These are phyloP conservation scores for Macrophya annulata DNA, from an alignment of 2,888 invertebrate genomes.

Conservation along the genomic window DNA sequence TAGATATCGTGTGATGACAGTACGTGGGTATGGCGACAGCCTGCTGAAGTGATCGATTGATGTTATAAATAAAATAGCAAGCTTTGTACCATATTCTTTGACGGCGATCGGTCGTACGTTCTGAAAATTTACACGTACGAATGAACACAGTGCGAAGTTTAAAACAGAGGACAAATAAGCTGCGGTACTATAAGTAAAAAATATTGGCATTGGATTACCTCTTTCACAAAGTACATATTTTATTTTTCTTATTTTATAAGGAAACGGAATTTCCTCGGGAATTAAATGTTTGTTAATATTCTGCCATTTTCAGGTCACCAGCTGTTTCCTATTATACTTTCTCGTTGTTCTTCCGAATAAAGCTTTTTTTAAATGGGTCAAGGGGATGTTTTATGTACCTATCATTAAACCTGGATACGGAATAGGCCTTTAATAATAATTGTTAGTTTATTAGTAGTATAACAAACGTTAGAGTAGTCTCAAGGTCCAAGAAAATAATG, in stretches of 20 bases:
- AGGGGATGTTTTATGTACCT: constrained; percentile 3
- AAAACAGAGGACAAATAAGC: not conserved
- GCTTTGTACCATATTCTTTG: constrained; percentile 39
- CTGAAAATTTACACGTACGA: constrained; percentile 6
- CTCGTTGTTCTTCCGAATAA: constrained; percentile 17
- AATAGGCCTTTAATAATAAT: constrained; percentile 2
- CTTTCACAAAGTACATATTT: not conserved
- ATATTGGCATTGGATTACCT: not conserved
- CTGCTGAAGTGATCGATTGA: constrained; percentile 33
- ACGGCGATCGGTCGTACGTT: not conserved
- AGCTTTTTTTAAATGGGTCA: constrained; percentile 27
- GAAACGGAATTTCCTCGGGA: not conserved
- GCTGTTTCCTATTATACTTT: constrained; percentile 13
- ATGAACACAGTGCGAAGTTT: not conserved
- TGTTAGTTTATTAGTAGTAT: constrained; percentile 18
- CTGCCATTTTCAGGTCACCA: constrained; percentile 27
- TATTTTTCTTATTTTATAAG: not conserved
- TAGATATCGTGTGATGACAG: constrained; percentile 30
- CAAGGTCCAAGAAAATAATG: not conserved
- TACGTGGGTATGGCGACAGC: constrained; percentile 9
- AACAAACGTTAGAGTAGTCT: not conserved
- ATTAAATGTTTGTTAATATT: constrained; percentile 1
- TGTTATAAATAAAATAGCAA: constrained; percentile 48
- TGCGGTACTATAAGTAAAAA: not conserved
- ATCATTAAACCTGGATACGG: constrained; percentile 18